These are phyloP conservation scores for Helleia helle DNA, from an alignment of 2,888 invertebrate genomes.

Conservation along the genomic window DNA sequence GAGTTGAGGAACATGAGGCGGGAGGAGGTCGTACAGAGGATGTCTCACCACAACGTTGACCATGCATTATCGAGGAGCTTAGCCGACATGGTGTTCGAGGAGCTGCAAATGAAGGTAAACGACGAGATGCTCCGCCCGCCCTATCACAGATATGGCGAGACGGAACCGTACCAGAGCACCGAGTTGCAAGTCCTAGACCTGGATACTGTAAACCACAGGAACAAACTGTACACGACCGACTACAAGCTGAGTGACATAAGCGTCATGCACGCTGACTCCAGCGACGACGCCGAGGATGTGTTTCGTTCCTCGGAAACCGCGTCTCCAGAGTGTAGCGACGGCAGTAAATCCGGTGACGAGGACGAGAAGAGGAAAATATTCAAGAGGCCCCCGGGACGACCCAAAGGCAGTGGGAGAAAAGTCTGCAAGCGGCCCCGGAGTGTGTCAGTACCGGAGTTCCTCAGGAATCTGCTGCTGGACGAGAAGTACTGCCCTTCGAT, in stretches of 20 bases:
- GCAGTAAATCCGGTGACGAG: constrained; percentile 61
- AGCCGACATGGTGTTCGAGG: constrained; percentile 49
- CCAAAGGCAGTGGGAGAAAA: constrained; percentile 64
- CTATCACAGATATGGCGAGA: constrained; percentile 48
- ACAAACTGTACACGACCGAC: constrained; percentile 41
- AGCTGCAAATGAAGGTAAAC: constrained; percentile 43
- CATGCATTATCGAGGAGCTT: constrained; percentile 37
- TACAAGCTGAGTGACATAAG: constrained; percentile 48
- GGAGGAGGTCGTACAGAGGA: constrained; percentile 48
- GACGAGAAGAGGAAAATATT: constrained; percentile 55
- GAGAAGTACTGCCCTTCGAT: constrained; percentile 84
- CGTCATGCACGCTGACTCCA: constrained; percentile 46
- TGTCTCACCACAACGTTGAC: constrained; percentile 46
- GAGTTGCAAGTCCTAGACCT: constrained; percentile 51
- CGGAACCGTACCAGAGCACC: constrained; percentile 41
- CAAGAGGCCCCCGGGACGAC: constrained; percentile 72
- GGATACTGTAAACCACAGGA: constrained; percentile 48
- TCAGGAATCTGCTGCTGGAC: constrained; percentile 85
- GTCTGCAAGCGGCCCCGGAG: constrained; percentile 58
- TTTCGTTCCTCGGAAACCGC: constrained; percentile 51
- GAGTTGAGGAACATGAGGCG: constrained; percentile 48
- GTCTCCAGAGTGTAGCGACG: constrained; percentile 59
- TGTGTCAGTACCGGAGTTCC: constrained; percentile 86
- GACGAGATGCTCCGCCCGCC: constrained; percentile 47
- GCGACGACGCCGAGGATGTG: constrained; percentile 56